These are phyloP conservation scores for Passer domesticus DNA, from an alignment of 2,113 vertebrate species.

Conservation along the genomic window DNA sequence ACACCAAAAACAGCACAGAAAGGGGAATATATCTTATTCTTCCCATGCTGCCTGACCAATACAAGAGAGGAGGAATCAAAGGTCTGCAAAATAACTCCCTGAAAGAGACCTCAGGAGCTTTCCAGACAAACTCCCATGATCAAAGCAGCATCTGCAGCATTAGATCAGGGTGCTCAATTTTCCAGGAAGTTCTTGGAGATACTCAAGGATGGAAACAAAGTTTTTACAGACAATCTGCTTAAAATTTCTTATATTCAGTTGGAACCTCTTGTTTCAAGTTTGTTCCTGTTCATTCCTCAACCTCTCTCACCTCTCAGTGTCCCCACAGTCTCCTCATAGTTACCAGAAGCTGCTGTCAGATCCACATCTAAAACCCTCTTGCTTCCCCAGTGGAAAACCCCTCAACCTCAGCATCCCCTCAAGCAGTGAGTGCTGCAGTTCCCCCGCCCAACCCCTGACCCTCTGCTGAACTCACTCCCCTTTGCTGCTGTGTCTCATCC, in stretches of 20 bases:
- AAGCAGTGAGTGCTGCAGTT: neutral
- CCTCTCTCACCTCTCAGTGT: neutral
- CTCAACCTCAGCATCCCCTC: neutral
- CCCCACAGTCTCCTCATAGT: neutral
- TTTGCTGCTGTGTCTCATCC: neutral
- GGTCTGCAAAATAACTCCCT: neutral
- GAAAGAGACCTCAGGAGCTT: neutral
- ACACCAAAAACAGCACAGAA: neutral
- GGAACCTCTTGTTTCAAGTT: neutral
- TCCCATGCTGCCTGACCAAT: neutral
- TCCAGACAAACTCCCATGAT: neutral
- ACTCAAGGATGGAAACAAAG: neutral
- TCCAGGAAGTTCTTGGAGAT: neutral
- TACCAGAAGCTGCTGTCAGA: neutral
- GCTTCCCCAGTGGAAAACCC: neutral
- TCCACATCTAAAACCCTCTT: neutral
- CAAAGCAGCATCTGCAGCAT: neutral
- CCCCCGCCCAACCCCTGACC: rapidly evolving
- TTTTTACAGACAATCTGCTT: neutral
- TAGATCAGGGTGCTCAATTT: neutral
- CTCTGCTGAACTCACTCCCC: neutral
- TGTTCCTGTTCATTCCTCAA: neutral
- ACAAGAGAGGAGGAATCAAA: neutral
- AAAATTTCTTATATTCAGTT: neutral
- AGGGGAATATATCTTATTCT: neutral